Evolutionary conservation across 2,797 vertebrate species (phyloP).

Genomic region (Xenentodon cancila): DNA sequence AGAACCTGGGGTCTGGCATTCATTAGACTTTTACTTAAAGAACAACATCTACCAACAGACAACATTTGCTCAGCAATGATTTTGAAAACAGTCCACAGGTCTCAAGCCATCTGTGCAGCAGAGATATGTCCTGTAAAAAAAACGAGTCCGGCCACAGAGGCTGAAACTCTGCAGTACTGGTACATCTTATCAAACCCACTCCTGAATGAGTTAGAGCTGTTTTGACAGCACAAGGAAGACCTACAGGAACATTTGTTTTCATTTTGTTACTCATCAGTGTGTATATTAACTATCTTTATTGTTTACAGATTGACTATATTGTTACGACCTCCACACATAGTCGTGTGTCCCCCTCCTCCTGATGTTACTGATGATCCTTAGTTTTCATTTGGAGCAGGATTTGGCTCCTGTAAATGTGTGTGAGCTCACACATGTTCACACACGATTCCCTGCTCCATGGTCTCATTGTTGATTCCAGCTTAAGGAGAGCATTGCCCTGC

Average conservation of each 20-base stretch:
- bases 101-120: no score
- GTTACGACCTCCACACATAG: not conserved
- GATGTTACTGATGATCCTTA: conserved; percentile 11
- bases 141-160: no score
- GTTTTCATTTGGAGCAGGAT: conserved; percentile 28
- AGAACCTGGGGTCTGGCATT: no score
- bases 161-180: no score
- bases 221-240: not conserved
- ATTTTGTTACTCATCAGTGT: not conserved
- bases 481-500: conserved; percentile 27
- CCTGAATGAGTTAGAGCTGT: not conserved
- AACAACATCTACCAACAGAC: no score
- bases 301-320: conserved; percentile 6
- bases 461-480: conserved; percentile 33
- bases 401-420: conserved; percentile 31
- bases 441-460: conserved; percentile 12
- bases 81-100: no score
- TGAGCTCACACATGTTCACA: not conserved
- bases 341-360: conserved; percentile 6
- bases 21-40: no score
- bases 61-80: no score
- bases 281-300: not conserved
- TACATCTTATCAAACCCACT: no score
- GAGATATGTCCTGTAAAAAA: no score
- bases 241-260: not conserved